These are phyloP conservation scores for Sebastes alutus DNA, from an alignment of 2,797 vertebrate species.

Conservation along the genomic window DNA sequence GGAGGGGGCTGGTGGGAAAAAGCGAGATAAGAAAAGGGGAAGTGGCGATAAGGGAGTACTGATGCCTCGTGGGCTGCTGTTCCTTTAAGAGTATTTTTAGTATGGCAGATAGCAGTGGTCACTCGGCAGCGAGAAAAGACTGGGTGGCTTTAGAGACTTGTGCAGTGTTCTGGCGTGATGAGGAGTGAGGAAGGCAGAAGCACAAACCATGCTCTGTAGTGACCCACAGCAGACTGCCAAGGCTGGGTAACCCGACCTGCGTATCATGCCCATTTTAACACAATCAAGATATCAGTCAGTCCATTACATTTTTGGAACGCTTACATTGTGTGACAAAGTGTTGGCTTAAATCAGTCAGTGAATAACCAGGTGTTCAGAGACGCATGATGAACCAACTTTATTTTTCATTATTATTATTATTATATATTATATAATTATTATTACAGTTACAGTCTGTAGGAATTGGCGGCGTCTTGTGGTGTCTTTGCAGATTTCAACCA, in stretches of 20 bases:
- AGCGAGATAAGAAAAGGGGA: conserved; percentile 33
- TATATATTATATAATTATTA: neutral
- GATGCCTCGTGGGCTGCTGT: conserved; percentile 59
- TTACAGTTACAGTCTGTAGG: neutral
- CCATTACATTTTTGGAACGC: conserved; percentile 2
- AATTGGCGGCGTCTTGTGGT: too few relatives aligned
- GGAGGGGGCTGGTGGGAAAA: conserved; percentile 45
- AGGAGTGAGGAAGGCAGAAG: conserved; percentile 26
- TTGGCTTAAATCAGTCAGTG: neutral
- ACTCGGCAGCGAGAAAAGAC: conserved; percentile 77
- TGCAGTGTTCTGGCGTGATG: conserved; percentile 68
- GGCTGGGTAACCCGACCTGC: conserved; percentile 41
- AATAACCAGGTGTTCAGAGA: neutral
- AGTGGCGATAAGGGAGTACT: conserved; percentile 30
- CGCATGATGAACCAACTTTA: neutral
- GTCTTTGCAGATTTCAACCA: too few relatives aligned
- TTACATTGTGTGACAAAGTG: conserved; percentile 23
- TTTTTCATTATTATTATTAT: neutral
- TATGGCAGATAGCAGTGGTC: conserved; percentile 78
- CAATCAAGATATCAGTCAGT: conserved; percentile 33
- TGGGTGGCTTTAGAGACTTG: conserved; percentile 72
- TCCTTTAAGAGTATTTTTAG: conserved; percentile 89
- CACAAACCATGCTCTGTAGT: conserved; percentile 5
- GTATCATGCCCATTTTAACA: conserved; percentile 25
- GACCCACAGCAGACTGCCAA: conserved; percentile 30